These are phyloP conservation scores for Fragum sueziense DNA, from an alignment of 2,888 invertebrate species.

Conservation along the genomic window DNA sequence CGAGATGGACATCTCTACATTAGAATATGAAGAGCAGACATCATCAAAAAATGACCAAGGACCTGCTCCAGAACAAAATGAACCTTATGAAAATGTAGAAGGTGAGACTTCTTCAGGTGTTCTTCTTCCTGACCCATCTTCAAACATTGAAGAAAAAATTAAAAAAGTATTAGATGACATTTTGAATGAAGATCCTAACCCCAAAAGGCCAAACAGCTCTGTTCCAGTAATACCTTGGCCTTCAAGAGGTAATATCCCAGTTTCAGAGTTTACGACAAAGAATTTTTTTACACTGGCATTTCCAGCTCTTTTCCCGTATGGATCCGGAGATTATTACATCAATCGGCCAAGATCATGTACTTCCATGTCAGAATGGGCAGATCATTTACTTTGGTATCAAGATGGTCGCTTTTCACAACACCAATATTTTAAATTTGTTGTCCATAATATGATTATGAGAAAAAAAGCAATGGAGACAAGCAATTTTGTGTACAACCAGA, in stretches of 20 bases:
- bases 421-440: conserved; percentile 60
- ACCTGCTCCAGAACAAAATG: conserved; percentile 38
- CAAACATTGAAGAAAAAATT: conserved; percentile 6
- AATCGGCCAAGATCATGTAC: conserved; percentile 4
- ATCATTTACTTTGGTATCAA: conserved; percentile 43
- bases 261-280: conserved; percentile 9
- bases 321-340: background rate
- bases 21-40: conserved; percentile 20
- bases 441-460: conserved; percentile 58
- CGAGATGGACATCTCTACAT: conserved; percentile 26
- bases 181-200: background rate
- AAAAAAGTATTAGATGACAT: background rate
- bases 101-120: conserved; percentile 13
- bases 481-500: conserved; percentile 56
- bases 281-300: conserved; percentile 10
- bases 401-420: conserved; percentile 55
- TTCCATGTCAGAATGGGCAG: conserved; percentile 10
- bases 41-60: conserved; percentile 33
- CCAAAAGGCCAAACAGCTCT: background rate
- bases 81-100: conserved; percentile 31
- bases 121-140: background rate
- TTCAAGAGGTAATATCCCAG: conserved; percentile 2
- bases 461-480: conserved; percentile 55
- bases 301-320: conserved; percentile 12
- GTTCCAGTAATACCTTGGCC: conserved; percentile 10